Base-by-base conservation (phyloP, 1,140 invertebrate species). In the Saccostrea echinata region DNA sequence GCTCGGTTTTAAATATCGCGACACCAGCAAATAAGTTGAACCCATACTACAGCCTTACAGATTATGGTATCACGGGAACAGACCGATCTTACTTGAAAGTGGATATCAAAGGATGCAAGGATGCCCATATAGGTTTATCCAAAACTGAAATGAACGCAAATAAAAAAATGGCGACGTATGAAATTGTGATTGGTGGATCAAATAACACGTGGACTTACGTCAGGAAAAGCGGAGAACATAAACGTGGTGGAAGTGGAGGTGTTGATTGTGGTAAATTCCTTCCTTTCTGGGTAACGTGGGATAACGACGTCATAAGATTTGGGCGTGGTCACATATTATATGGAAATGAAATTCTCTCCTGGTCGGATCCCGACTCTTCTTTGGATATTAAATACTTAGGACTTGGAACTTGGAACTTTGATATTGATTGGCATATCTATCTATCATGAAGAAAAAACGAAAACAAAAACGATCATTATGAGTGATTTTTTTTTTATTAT, bases 181-280 rank as follows among this genome's bases (percentile, higher is more conserved):
- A 76, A 76, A 76, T 76, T 30, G 68, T 76, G 24, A 76, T 76
- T 16, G 68, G 68, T 4, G 68, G 68, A 35, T 76, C 68, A 13
- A 30, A 30, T 16, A 76, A 76, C 27, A 76, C 68, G 13, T 76
- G 24, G 68, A 76, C 68, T 11, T 76, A 76, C 11, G 30, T 76
- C 13, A 76, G 68, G 24, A 27, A 76, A 27, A 76, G 27, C 9
- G 16, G 30, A 2, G 27, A 30, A 0, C 30, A 27, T 6, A 33
- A 76, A 33, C 1, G 24, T 3, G 27, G 16, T 2, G 68, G 68
- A 76, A 16, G 13, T 76, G 68, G 27, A 16, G 68, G 3, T 27
- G 1, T 76, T 12, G 24, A 33, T 33, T 76, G 68, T 76, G 16
- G 33, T 16, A 76, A 76, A 30, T 76, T 30, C 30, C 13, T 33